Base-by-base conservation (phyloP, 2,888 invertebrate species). In the Acleris holmiana region DNA sequence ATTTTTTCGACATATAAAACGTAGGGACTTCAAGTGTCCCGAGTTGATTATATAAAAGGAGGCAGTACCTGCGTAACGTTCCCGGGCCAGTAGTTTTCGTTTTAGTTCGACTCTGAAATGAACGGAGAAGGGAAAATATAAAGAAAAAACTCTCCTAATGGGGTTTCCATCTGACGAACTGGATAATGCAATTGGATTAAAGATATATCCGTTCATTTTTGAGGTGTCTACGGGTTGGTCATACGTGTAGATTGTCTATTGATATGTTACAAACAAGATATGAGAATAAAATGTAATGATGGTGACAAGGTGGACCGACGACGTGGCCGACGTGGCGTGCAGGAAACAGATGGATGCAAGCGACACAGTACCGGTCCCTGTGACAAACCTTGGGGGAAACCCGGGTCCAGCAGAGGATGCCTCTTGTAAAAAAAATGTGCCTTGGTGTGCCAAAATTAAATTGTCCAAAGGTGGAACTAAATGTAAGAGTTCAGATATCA, bases 171-270 rank as follows among this genome's bases (percentile, higher is more conserved):
- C 44, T 59, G 49, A 59, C 41, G 40, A 50, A 50, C 41, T 50
- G 50, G 50, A 59, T 59, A 59, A 59, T 59, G 59, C 50, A 59
- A 59, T 50, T 59, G 50, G 50, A 44, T 49, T 40, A 18, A 41
- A 55, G 46, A 57, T 55, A 44, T 18, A 44, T 44, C 44, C 44
- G 44, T 55, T 55, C 44, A 55, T 55, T 41, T 23, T 41, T 23
- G 55, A 57, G 46, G 47, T 46, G 47, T 47, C 29, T 40, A 19
- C 29, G 56, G 7, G 17, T 44, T 19, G 8, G 47, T 19, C 10
- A 47, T 13, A 47, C 18, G 19, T 17, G 17, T 2, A n/a, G 44
- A 44, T 44, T 44, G 44, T 44, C 6, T n/a, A 44, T n/a, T 15
- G 6, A 44, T 17, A 17, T 44, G 44, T 44, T 17, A n/a, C 44